Evolutionary conservation across 2,888 invertebrate species (phyloP).

Genomic region (Andricus quercusramuli): DNA sequence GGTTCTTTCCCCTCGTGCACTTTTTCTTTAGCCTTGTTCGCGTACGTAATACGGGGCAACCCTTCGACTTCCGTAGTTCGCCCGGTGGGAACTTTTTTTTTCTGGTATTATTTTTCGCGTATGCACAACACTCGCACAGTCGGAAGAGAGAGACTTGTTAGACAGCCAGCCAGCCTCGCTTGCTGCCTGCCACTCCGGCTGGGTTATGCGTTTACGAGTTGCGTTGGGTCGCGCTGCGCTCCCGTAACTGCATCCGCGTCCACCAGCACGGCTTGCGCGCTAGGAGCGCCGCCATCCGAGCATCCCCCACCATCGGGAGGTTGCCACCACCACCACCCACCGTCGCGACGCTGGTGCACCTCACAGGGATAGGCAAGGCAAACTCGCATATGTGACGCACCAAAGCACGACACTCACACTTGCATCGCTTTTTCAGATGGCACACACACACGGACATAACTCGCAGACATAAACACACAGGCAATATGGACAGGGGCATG

Average conservation of each 20-base stretch:
- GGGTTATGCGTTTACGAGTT: slow-evolving; percentile 65
- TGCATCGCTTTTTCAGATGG: slow-evolving; percentile 41
- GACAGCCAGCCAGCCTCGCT: slow-evolving; percentile 58
- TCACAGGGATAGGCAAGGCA: slow-evolving; percentile 39
- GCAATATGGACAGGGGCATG: background rate
- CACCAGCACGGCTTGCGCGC: slow-evolving; percentile 75
- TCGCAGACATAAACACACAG: too few relatives aligned
- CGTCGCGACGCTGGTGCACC: slow-evolving; percentile 51
- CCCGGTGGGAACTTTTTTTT: background rate
- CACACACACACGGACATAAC: slow-evolving; percentile 17
- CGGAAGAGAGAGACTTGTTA: slow-evolving; percentile 54
- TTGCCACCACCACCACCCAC: slow-evolving; percentile 52
- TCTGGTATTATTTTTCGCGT: slow-evolving; percentile 10
- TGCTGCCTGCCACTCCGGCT: slow-evolving; percentile 52
- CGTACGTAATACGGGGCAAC: slow-evolving; percentile 35
- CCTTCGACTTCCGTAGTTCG: slow-evolving; percentile 2
- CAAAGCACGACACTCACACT: slow-evolving; percentile 44
- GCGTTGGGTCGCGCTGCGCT: slow-evolving; percentile 79
- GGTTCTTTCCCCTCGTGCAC: slow-evolving; percentile 39
- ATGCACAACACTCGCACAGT: slow-evolving; percentile 38
- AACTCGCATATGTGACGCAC: slow-evolving; percentile 45
- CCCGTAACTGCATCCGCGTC: slow-evolving; percentile 79
- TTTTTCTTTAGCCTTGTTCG: slow-evolving; percentile 40
- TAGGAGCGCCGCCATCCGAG: slow-evolving; percentile 75
- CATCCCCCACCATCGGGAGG: slow-evolving; percentile 57